phyloP scores from a whole-genome alignment of 2,888 invertebrate genomes.

The Dynastes maya region DNA sequence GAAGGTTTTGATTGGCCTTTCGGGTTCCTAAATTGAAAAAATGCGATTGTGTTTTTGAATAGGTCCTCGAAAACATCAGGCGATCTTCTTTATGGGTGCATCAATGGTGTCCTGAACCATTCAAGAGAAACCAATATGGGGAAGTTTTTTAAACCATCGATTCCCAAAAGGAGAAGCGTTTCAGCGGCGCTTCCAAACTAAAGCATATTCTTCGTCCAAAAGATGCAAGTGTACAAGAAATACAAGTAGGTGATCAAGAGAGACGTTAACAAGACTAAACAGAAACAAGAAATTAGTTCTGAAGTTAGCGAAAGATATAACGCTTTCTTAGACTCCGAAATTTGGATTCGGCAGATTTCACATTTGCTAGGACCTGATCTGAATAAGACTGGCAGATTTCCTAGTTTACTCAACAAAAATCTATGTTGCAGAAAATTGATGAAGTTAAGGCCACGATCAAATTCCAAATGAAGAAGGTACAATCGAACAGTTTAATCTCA shows the following conservation, averaged over 20 bases:
- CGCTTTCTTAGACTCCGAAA: constrained; percentile 99
- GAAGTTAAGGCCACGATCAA: constrained; percentile 99
- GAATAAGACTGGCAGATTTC: constrained; percentile 99
- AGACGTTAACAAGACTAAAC: constrained; percentile 98
- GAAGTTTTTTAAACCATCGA: constrained; percentile 98
- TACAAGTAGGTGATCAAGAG: constrained; percentile 95
- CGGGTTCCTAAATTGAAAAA: too few relatives aligned
- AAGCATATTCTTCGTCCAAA: constrained; percentile 97
- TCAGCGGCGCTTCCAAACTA: constrained; percentile 99
- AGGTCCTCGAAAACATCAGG: constrained; percentile 90
- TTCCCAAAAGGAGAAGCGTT: constrained; percentile 99
- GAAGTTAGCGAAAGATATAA: constrained; percentile 97
- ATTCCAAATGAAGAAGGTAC: constrained; percentile 99
- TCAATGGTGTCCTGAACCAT: constrained; percentile 84
- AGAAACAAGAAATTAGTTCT: constrained; percentile 99
- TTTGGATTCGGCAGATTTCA: constrained; percentile 99
- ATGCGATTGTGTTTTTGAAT: too few relatives aligned
- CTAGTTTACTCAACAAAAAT: constrained; percentile 98
- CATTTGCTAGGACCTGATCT: constrained; percentile 98
- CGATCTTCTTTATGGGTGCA: constrained; percentile 97
- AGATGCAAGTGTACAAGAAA: constrained; percentile 96
- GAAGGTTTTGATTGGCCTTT: too few relatives aligned
- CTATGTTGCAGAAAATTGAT: constrained; percentile 96
- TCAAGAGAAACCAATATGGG: constrained; percentile 88
- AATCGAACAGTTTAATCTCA: constrained; percentile 32